Conservation (phyloP, 2,888 invertebrate species). For the Biston stratarius region DNA sequence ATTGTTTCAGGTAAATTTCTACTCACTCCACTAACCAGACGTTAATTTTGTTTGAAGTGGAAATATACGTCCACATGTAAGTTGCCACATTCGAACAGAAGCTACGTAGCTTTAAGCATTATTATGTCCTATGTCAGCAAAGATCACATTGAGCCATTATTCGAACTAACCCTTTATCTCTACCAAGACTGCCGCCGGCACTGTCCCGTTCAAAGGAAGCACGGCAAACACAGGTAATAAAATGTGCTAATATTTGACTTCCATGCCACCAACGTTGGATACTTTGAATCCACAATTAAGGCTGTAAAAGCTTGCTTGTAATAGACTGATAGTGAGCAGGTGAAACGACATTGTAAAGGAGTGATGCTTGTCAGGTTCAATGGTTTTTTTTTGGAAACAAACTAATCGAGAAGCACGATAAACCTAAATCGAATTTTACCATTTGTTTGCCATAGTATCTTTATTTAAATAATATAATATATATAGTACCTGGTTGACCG, state of each 20-base stretch:
- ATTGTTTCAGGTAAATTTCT: constrained; percentile 40
- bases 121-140: constrained; percentile 49
- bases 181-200: constrained; percentile 58
- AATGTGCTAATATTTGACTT: constrained; percentile 78
- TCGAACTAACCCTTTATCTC: constrained; percentile 57
- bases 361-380: neutral
- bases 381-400: neutral
- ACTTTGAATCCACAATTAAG: constrained; percentile 62
- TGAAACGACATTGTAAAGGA: neutral
- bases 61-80: constrained; percentile 2
- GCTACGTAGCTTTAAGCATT: constrained; percentile 4
- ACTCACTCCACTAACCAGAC: neutral
- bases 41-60: neutral
- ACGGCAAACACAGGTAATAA: constrained; percentile 71
- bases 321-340: constrained; percentile 24
- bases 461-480: no score
- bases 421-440: neutral
- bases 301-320: constrained; percentile 38
- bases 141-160: constrained; percentile 45
- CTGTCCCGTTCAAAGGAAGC: constrained; percentile 66
- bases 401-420: neutral
- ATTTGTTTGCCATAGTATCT: neutral
- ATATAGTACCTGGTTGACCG: no score
- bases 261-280: constrained; percentile 65
- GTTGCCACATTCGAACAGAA: neutral